Evolutionary conservation across 2,797 vertebrate genomes (phyloP).

Genomic region (Emydoidea blandingii): DNA sequence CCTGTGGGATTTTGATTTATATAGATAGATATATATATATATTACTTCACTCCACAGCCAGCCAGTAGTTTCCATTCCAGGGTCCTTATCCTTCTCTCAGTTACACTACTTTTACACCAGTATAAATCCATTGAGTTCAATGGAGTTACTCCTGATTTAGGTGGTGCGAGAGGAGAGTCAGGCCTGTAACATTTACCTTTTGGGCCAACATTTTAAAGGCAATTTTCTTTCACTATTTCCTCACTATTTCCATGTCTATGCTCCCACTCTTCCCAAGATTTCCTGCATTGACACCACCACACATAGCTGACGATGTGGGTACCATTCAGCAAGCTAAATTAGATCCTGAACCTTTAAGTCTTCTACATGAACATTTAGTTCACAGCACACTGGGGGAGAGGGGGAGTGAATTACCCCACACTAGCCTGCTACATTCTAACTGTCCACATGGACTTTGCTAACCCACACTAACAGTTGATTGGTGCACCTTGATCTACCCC

Average conservation of each 20-base stretch:
- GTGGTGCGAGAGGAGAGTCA: not conserved
- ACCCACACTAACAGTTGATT: no score
- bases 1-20: not conserved
- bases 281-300: not conserved
- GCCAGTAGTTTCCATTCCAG: not conserved
- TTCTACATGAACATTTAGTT: no score
- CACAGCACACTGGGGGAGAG: no score
- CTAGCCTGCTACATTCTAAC: no score
- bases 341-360: not conserved
- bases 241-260: not conserved
- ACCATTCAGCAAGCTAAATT: fast-evolving
- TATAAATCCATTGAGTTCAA: not conserved
- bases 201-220: no score
- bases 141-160: not conserved
- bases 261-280: not conserved
- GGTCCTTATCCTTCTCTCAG: not conserved
- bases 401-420: no score
- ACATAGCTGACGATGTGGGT: fast-evolving
- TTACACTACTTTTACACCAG: not conserved
- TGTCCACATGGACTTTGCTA: no score
- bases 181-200: not conserved
- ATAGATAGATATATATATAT: not conserved
- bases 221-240: not conserved
- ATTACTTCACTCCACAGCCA: not conserved
- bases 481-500: no score